Conservation (phyloP, 2,888 invertebrate genomes). For the Hymenopus coronatus region DNA sequence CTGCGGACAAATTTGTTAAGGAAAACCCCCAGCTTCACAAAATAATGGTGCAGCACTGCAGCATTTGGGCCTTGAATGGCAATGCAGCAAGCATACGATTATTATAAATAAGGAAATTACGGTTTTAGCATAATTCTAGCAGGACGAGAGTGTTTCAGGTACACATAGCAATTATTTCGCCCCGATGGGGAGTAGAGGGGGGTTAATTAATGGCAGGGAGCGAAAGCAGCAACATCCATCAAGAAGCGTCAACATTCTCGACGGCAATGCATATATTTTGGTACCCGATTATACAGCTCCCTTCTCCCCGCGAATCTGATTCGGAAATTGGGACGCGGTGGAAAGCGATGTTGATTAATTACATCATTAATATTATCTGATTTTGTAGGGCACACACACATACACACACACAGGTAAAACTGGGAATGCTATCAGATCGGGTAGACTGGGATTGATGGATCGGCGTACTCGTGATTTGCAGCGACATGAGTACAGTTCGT, state of each 20-base stretch:
- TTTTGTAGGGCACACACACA: conserved; percentile 10
- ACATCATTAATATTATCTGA: conserved; percentile 17
- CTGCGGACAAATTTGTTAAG: not conserved
- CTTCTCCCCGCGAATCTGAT: conserved; percentile 5
- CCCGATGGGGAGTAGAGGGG: not conserved
- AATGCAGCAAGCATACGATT: not conserved
- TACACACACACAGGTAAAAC: conserved; percentile 11
- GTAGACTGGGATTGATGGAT: conserved; percentile 7
- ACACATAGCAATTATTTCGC: conserved; percentile 6
- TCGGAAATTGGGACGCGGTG: conserved; percentile 16
- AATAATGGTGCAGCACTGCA: not conserved
- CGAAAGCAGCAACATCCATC: conserved; percentile 5
- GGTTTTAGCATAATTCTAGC: not conserved
- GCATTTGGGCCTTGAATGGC: not conserved
- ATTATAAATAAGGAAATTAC: conserved; percentile 6
- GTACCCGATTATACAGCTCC: conserved; percentile 9
- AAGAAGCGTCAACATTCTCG: conserved; percentile 12
- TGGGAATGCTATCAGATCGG: conserved; percentile 5
- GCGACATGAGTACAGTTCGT: not conserved
- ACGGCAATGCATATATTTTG: conserved; percentile 13
- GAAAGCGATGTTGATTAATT: conserved; percentile 20
- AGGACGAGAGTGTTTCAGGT: not conserved
- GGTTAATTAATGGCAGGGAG: not conserved
- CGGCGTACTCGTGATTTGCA: conserved; percentile 14
- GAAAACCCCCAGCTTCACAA: not conserved